phyloP scores from a whole-genome alignment of 1,140 invertebrate genomes.

The Rhagoletis pomonella region DNA sequence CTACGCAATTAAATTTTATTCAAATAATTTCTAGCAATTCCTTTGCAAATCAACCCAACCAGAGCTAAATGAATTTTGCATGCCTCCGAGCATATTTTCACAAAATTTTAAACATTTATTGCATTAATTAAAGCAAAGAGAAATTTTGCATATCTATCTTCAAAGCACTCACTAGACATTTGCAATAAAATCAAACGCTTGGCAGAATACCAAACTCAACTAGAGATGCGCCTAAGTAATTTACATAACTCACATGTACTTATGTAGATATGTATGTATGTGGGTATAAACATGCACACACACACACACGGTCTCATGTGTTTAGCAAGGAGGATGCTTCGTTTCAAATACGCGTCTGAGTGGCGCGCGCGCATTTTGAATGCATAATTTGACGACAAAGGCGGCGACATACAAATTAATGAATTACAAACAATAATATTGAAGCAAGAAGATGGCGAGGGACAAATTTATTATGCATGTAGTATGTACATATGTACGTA shows the following conservation, averaged over 20 bases:
- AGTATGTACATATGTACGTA: background rate
- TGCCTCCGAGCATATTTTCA: background rate
- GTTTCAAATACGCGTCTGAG: constrained; percentile 29
- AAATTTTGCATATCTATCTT: constrained; percentile 6
- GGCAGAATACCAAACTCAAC: background rate
- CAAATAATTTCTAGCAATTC: background rate
- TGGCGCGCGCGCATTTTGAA: constrained; percentile 22
- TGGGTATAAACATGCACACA: background rate
- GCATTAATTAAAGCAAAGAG: background rate
- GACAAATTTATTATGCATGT: background rate
- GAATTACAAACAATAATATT: constrained; percentile 46
- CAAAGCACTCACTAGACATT: background rate
- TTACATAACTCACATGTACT: background rate
- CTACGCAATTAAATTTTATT: background rate
- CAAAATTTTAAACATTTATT: no score
- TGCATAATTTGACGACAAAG: constrained; percentile 33
- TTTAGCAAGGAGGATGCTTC: background rate
- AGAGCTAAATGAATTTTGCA: background rate
- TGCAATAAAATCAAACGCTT: background rate
- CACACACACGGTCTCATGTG: background rate
- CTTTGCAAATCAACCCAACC: background rate
- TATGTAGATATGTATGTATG: no score
- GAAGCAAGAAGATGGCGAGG: background rate
- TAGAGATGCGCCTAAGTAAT: background rate
- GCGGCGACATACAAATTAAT: constrained; percentile 45